Base-by-base conservation (phyloP, 2,113 vertebrate genomes). In the Elgaria multicarinata region DNA sequence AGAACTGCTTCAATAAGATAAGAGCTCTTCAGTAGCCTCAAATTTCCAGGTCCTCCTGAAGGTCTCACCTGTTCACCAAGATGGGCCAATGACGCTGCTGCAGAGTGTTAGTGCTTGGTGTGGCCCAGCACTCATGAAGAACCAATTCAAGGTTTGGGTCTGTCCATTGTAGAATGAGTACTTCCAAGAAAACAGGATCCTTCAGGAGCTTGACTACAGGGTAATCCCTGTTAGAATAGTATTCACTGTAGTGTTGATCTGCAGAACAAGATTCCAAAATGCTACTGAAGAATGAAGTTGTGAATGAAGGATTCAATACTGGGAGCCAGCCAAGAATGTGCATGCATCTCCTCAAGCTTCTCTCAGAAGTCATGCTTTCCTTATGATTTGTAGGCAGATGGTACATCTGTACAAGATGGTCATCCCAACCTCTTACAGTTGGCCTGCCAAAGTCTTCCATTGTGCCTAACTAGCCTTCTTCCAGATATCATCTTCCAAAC, bases 81-180 rank as follows among this genome's bases (percentile, higher is more conserved):
- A 98, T 87, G 24, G 94, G 93, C 97, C 96, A 97, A 85, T 96
- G 95, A 2, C n/a, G 92, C 67, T 74, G 55, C 62, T 95, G 83
- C 22, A 92, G 62, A 5, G 95, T 93, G 86, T 96, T 90, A n/a
- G 90, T 36, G 7, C 86, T 89, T 2, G 94, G 92, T 0, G 97
- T 97, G 16, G 97, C 97, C 96, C 96, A 97, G 83, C 97, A 98
- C 69, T 97, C 93, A 4, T 94, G 89, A 3, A 97, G 78, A 20
- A 90, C 86, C 13, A 98, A 91, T 13, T 69, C 87, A 3, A 98
- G 87, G 10, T 91, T 83, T 77, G 95, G 87, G 78, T 97, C 96
- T 6, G 96, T 94, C 58, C 92, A 93, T 75, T 95, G 95, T 12
- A 92, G 93, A 13, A 97, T 88, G 50, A 95, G 94, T 7, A 97